phyloP scores from a whole-genome alignment of 2,797 vertebrate species.

The Hephaestus fuliginosus region DNA sequence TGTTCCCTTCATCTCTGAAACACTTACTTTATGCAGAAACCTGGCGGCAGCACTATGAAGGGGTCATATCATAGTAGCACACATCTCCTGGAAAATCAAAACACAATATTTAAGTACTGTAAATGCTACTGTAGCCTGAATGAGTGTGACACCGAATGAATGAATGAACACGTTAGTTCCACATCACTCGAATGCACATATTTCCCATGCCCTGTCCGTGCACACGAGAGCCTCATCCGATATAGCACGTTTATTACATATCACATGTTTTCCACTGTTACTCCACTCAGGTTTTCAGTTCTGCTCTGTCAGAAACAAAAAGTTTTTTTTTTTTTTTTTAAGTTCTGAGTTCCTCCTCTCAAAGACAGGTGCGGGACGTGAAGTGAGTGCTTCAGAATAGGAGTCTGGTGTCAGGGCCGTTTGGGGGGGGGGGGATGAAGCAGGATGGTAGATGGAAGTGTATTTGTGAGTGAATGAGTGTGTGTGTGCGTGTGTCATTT shows the following conservation, averaged over 20 bases:
- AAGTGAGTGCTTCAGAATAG: conserved; percentile 31
- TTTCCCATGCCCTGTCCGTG: conserved; percentile 57
- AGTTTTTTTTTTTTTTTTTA: conserved; percentile 39
- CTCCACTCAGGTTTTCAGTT: conserved; percentile 86
- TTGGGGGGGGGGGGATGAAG: conserved; percentile 24
- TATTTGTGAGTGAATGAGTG: conserved; percentile 21
- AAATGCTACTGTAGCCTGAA: conserved; percentile 78
- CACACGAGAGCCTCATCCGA: conserved; percentile 64
- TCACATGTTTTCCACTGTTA: conserved; percentile 77
- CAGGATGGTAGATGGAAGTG: conserved; percentile 2
- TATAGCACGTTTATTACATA: conserved; percentile 73
- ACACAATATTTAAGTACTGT: conserved; percentile 77
- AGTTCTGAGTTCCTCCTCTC: conserved; percentile 57
- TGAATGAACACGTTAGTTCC: conserved; percentile 53
- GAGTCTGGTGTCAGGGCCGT: conserved; percentile 23
- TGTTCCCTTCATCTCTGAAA: conserved; percentile 34
- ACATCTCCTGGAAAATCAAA: conserved; percentile 57
- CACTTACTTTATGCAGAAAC: conserved; percentile 71
- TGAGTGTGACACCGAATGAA: conserved; percentile 62
- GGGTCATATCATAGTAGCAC: conserved; percentile 75
- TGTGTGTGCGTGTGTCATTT: conserved; percentile 31
- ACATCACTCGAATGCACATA: conserved; percentile 56
- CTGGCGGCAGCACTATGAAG: conserved; percentile 59
- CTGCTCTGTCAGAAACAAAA: conserved; percentile 72
- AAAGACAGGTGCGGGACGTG: conserved; percentile 36